Conservation (phyloP, 2,797 vertebrate species). For the Poecilia picta region DNA sequence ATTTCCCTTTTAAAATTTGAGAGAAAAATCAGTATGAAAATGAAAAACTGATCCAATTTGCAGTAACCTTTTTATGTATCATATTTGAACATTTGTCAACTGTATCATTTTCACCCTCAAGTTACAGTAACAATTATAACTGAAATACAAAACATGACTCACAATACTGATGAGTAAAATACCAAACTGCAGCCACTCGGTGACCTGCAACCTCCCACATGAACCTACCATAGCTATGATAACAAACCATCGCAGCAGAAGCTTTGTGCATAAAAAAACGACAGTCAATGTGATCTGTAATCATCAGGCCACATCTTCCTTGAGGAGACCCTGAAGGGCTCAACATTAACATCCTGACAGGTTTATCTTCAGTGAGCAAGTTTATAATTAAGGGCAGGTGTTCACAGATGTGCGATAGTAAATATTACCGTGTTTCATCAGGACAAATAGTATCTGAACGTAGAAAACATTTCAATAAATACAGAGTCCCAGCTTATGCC, state of each 20-base stretch:
- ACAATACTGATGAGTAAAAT: not conserved
- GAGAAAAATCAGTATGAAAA: not conserved
- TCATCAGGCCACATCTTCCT: not conserved
- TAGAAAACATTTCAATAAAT: not conserved
- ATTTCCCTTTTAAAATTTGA: not conserved
- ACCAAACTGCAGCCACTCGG: not conserved
- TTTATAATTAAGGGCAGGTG: not conserved
- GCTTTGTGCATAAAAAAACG: not conserved
- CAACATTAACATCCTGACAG: not conserved
- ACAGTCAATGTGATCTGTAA: not conserved
- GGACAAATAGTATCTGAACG: not conserved
- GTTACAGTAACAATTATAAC: not conserved
- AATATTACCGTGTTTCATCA: not conserved
- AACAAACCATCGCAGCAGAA: not conserved
- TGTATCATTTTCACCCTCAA: not conserved
- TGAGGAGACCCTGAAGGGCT: not conserved
- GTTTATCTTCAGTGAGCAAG: not conserved
- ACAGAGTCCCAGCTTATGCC: not conserved
- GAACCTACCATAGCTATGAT: not conserved
- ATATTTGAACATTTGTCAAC: not conserved
- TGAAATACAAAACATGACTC: not conserved
- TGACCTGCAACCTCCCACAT: not conserved
- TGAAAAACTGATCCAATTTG: not conserved
- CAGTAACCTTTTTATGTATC: not conserved
- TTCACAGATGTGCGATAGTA: not conserved